phyloP scores from a whole-genome alignment of 2,797 vertebrate genomes.

The Lerista edwardsae region DNA sequence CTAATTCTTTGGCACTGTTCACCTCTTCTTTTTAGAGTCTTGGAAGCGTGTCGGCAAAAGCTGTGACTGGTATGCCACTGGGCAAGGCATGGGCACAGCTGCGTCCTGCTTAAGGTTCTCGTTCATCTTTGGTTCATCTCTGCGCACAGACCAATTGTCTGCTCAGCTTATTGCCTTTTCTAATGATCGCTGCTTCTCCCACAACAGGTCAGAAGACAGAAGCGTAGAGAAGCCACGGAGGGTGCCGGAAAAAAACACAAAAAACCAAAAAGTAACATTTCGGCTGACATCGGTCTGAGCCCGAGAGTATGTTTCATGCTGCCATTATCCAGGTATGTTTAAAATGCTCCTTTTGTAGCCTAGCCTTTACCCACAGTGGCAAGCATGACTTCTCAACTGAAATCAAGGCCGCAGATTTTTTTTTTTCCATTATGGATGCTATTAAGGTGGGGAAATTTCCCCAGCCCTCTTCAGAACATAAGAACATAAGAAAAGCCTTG shows the following conservation, averaged over 20 bases:
- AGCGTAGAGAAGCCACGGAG: not conserved
- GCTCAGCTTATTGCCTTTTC: not conserved
- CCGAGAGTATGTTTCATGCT: constrained; percentile 63
- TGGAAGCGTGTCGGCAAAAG: too few relatives aligned
- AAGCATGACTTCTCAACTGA: not conserved
- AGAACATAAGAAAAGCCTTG: too few relatives aligned
- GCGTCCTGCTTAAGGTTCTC: too few relatives aligned
- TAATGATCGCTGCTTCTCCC: constrained; percentile 12
- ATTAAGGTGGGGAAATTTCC: not conserved
- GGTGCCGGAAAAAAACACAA: too few relatives aligned
- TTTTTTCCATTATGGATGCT: not conserved
- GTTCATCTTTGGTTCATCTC: too few relatives aligned
- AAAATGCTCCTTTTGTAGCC: not conserved
- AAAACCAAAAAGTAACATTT: too few relatives aligned
- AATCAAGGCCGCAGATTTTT: not conserved
- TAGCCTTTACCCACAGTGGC: accelerated
- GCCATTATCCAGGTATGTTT: constrained; percentile 68
- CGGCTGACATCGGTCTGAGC: constrained; percentile 70
- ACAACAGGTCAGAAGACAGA: constrained; percentile 55
- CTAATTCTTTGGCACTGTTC: too few relatives aligned
- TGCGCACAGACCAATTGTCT: too few relatives aligned
- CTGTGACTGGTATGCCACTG: too few relatives aligned
- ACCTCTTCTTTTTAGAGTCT: too few relatives aligned
- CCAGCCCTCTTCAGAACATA: too few relatives aligned
- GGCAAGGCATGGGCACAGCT: too few relatives aligned